Evolutionary conservation across 1,140 invertebrate species (phyloP), one percentile per base, ranked within the genome.

Genomic region (Acromyrmex echinatior): DNA sequence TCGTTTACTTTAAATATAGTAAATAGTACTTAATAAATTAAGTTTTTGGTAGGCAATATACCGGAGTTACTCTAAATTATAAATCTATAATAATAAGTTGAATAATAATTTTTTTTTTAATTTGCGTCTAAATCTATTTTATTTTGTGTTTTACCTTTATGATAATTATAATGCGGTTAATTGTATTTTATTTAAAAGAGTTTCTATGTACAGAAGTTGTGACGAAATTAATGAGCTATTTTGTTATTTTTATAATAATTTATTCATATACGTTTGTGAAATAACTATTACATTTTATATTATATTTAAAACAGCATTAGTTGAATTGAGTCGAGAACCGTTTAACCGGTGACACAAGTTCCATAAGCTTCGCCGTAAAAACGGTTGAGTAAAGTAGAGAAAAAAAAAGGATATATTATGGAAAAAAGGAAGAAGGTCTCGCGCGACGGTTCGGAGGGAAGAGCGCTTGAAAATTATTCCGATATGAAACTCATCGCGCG

Each of bases 401-500:
- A n/a, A 86, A 90, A 88, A 77, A 74, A 63, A 51, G 49, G 65
- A 51, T 68, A 68, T 45, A 68, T 53, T 16, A 25, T 56, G 74
- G 60, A 35, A 45, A 86, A 80, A 89, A 63, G 62, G 25, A n/a
- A 62, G 39, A 66, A 35, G 31, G 31, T 25, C 12, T 35, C 78
- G 56, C 18, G 56, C 56, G 80, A 84, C 68, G 68, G 68, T 82
- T 31, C 45, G 39, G 60, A 58, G 56, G 56, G 86, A 65, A 86
- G 86, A 87, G 79, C 62, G 87, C 86, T 92, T 79, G 93, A 91
- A 94, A 95, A 95, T 95, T 95, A 95, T 95, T 95, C 94, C 92
- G 90, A 95, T 95, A 94, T 95, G 92, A 95, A 95, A 95, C 94
- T 95, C 94, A 94, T 94, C 93, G 92, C 90, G 91, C 91, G 92